These are phyloP conservation scores for Gymnocypris eckloni DNA, from an alignment of 2,797 vertebrate species.

Conservation along the genomic window DNA sequence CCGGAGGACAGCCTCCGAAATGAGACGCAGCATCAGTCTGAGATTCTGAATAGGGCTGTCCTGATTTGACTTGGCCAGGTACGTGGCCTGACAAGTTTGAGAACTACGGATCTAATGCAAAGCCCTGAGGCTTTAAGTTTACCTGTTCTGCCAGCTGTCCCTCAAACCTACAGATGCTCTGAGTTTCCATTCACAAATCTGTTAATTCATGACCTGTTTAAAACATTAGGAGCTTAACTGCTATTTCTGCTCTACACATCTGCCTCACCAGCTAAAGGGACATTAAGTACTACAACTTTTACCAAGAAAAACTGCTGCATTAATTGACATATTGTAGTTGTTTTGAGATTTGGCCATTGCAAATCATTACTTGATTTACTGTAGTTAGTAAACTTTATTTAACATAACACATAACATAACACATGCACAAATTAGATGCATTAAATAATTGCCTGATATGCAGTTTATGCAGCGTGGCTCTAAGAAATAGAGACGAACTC, in stretches of 20 bases:
- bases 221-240: slow-evolving; percentile 34
- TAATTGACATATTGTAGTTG: neutral
- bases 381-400: too few species aligned
- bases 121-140: slow-evolving; percentile 36
- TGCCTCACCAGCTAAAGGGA: slow-evolving; percentile 33
- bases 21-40: neutral
- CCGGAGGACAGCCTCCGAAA: too few species aligned
- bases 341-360: too few species aligned
- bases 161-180: slow-evolving; percentile 33
- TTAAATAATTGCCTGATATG: too few species aligned
- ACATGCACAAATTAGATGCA: too few species aligned
- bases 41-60: neutral
- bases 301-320: neutral
- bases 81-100: neutral
- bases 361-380: too few species aligned
- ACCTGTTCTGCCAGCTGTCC: slow-evolving; percentile 42
- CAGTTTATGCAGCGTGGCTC: too few species aligned
- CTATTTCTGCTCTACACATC: slow-evolving; percentile 47
- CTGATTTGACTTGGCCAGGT: slow-evolving; percentile 3
- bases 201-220: slow-evolving; percentile 46
- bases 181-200: slow-evolving; percentile 57
- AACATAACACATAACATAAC: too few species aligned
- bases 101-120: slow-evolving; percentile 24
- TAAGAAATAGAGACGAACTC: too few species aligned
- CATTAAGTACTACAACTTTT: slow-evolving; percentile 15